Conservation (phyloP, 2,888 invertebrate species). For the Patella ulyssiponensis region DNA sequence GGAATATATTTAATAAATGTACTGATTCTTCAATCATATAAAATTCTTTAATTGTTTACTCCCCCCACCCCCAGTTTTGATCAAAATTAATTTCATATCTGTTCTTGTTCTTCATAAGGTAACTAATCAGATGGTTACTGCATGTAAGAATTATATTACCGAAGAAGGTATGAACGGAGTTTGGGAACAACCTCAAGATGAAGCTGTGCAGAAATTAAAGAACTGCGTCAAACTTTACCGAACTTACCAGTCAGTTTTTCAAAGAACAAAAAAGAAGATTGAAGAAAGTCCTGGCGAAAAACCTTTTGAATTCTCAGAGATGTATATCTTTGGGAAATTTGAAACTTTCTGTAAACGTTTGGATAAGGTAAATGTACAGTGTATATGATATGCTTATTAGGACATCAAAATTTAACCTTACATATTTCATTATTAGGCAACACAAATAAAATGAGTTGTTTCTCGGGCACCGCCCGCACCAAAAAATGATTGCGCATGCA, state of each 20-base stretch:
- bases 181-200: conserved; percentile 63
- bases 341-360: conserved; percentile 68
- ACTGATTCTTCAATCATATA: not conserved
- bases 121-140: conserved; percentile 72
- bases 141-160: conserved; percentile 67
- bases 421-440: no score
- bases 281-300: conserved; percentile 61
- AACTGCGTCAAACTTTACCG: conserved; percentile 74
- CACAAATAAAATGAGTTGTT: no score
- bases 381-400: not conserved
- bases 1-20: no score
- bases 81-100: not conserved
- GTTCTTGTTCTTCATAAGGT: conserved; percentile 49
- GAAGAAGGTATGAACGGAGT: conserved; percentile 57
- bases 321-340: conserved; percentile 72
- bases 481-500: no score
- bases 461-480: no score
- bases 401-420: no score
- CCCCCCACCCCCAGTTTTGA: not conserved
- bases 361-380: conserved; percentile 63
- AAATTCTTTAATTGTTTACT: not conserved
- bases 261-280: conserved; percentile 72
- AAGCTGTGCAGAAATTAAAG: conserved; percentile 73
- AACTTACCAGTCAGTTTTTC: conserved; percentile 77
- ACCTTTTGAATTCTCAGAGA: conserved; percentile 70